Conservation (phyloP, 2,888 invertebrate species). For the Lepidonotus clava region DNA sequence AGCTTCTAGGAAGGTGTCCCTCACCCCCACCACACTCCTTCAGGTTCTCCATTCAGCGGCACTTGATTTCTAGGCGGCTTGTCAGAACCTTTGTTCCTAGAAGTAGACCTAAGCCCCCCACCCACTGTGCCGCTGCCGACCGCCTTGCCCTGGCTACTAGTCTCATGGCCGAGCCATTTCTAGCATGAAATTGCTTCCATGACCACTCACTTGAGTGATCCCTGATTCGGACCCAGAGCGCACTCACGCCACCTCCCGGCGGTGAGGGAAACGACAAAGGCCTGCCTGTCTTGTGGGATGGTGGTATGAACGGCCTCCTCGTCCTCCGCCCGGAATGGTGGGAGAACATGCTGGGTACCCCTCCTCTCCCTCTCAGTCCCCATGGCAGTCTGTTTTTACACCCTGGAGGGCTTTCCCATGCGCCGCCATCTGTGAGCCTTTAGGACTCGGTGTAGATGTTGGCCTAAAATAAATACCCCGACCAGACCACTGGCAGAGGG, state of each 20-base stretch:
- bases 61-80: background rate
- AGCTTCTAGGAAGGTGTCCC: background rate
- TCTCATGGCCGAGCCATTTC: background rate
- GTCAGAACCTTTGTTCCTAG: background rate
- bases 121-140: background rate
- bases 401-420: constrained; percentile 2
- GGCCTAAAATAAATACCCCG: background rate
- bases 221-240: background rate
- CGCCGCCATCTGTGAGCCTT: background rate
- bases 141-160: background rate
- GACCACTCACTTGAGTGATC: background rate
- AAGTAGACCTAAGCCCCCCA: too few relatives aligned
- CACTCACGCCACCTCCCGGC: background rate
- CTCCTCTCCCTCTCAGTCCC: background rate
- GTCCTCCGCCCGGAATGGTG: background rate
- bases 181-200: background rate
- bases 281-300: background rate
- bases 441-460: background rate
- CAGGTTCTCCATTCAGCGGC: background rate
- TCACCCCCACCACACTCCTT: background rate
- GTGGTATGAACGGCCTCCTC: background rate
- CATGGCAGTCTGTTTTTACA: background rate
- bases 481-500: background rate
- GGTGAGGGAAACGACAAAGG: background rate
- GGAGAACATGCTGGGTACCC: background rate